A percentile compares a stretch with the other conserved stretches of the same genome.
Evolutionary conservation across 2,888 invertebrate species (phyloP).

Genomic region (Phaonia tiefii): DNA sequence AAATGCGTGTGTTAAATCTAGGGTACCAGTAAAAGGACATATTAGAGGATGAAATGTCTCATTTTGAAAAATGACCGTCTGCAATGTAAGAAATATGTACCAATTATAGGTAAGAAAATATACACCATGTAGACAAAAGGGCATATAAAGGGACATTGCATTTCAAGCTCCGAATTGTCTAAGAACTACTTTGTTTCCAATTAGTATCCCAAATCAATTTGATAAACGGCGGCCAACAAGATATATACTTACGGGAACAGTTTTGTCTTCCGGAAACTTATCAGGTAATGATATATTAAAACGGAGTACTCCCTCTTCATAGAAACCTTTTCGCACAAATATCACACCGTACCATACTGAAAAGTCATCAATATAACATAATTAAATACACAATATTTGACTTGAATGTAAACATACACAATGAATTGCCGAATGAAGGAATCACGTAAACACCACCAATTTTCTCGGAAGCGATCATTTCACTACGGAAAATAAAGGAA

Average conservation of each 20-base stretch:
- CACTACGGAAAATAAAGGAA: conserved; percentile 81
- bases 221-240: too few species aligned
- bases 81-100: conserved; percentile 65
- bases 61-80: conserved; percentile 92
- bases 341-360: conserved; percentile 78
- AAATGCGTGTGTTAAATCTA: conserved; percentile 90
- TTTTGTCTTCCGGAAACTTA: conserved; percentile 85
- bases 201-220: conserved; percentile 84
- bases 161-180: not conserved
- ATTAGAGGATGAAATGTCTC: conserved; percentile 94
- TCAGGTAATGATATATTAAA: conserved; percentile 93
- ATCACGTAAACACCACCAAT: conserved; percentile 95
- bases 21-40: conserved; percentile 87
- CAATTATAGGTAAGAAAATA: too few species aligned
- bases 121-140: too few species aligned
- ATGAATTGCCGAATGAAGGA: conserved; percentile 91
- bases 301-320: conserved; percentile 94
- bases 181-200: conserved; percentile 7
- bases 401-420: conserved; percentile 84
- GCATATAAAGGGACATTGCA: not conserved
- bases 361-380: conserved; percentile 8
- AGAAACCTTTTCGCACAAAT: conserved; percentile 93
- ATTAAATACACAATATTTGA: conserved; percentile 15
- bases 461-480: conserved; percentile 91
- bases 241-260: conserved; percentile 84